Evolutionary conservation across 2,888 invertebrate genomes (phyloP), one percentile per base, ranked within the genome.

Genomic region (Zele albiditarsus): DNA sequence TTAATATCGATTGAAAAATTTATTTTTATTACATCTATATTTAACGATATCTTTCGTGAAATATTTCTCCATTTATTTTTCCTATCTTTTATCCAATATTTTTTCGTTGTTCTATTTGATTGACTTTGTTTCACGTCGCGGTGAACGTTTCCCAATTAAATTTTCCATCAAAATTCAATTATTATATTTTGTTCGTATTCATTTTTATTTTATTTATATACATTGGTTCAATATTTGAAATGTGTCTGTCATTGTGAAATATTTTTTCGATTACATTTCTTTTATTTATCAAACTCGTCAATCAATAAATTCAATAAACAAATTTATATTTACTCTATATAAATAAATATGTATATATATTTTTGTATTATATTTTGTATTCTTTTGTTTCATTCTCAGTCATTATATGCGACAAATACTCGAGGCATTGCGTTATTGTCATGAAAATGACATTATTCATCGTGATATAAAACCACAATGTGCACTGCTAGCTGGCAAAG

Each of bases 361-460:
- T 12, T n/a, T 67, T 63, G 25, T 33, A n/a, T 20, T 33, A 27
- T 20, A 10, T 20, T 31, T n/a, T 28, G 38, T 38, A 12, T 28
- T 62, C 3, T 8, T 63, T 20, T 23, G 16, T 58, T 49, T 63
- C 10, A 68, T 68, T 91, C 91, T 3, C 92, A 98, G 98, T 89
- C 99, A 99, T 91, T 99, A 99, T 92, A 97, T 99, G 96, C 94
- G 98, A 73, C 99, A 99, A 91, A 97, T 99, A 80, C 91, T 99
- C 81, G 98, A 99, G 89, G 98, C 99, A 1, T 91, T 99, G 71
- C 94, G 97, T 84, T 99, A 99, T 91, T 98, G 99, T 89, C 99
- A 99, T 90, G 97, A 97, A 90, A 98, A 98, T 89, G 96, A 98
- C 90, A 98, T 99, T 84, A 95, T 99, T 84, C 99, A 99, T 90